Evolutionary conservation across 2,888 invertebrate species (phyloP).

Genomic region (Ischnus inquisitorius): DNA sequence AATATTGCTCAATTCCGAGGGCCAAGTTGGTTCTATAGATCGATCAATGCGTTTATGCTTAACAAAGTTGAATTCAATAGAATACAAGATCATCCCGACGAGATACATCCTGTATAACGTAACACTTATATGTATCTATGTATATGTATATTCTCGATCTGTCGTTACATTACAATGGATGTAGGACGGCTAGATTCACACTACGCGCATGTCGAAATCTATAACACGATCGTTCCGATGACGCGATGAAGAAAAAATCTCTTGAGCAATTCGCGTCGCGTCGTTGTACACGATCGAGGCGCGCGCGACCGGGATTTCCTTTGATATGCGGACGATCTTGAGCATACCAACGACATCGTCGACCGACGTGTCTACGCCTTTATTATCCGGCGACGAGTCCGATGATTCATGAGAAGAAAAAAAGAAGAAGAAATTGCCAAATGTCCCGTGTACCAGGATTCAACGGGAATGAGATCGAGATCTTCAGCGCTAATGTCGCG

Average conservation of each 20-base stretch:
- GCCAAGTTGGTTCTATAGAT: not conserved
- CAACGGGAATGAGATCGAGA: constrained; percentile 33
- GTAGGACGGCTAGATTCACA: constrained; percentile 49
- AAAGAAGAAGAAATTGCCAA: constrained; percentile 28
- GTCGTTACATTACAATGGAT: constrained; percentile 31
- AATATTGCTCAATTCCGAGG: constrained; percentile 14
- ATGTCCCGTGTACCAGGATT: constrained; percentile 19
- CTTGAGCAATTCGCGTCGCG: constrained; percentile 50
- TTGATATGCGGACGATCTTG: constrained; percentile 40
- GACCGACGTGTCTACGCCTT: not conserved
- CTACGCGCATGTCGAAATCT: constrained; percentile 52
- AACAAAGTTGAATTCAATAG: constrained; percentile 11
- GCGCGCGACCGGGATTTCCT: not conserved
- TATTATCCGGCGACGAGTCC: constrained; percentile 41
- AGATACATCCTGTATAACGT: not conserved
- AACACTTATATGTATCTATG: not conserved
- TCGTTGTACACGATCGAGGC: constrained; percentile 15
- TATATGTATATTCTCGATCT: not conserved
- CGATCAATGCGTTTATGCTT: constrained; percentile 18
- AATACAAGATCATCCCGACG: constrained; percentile 12
- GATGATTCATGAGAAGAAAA: constrained; percentile 41
- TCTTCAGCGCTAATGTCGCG: not conserved
- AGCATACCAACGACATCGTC: constrained; percentile 40
- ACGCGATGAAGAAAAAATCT: constrained; percentile 48
- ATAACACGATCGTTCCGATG: constrained; percentile 59